Base-by-base conservation (phyloP, 2,888 invertebrate species). In the Cantharis lateralis region DNA sequence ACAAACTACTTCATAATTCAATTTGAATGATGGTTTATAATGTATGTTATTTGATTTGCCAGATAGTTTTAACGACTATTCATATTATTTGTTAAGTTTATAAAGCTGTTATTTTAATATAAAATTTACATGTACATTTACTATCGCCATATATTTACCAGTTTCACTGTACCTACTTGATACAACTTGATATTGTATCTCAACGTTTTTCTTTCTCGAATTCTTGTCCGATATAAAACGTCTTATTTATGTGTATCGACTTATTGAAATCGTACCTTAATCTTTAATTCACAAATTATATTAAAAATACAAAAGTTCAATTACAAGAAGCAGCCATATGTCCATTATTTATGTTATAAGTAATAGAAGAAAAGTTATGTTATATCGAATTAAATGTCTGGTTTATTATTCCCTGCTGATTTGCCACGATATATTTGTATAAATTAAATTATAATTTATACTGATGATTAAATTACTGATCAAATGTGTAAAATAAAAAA, bases 81-180 rank as follows among this genome's bases (percentile, higher is more conserved):
- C 78, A 74, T 74, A 80, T 78, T 80, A 80, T 79, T 78, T 71
- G 75, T 74, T 77, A 80, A 78, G 70, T 74, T 69, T 76, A 80
- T 76, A 78, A 80, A 72, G 76, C 74, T 72, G 68, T 71, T 70
- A 76, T 76, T 69, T 70, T 72, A 72, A 24, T 70, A 76, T 62
- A 76, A 72, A 76, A 76, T 76, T 76, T 76, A 76, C 76, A 76
- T 76, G 72, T 72, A 76, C 76, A 76, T 72, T 76, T 76, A 76
- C 72, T 69, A 69, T 76, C 48, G 72, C 61, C 69, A 48, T 76
- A 76, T 75, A 75, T 75, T 72, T 75, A 69, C 72, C 32, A 68
- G 62, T 64, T 70, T 70, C 62, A 62, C 24, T 63, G 63, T 72
- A 28, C n/a, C n/a, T n/a, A n/a, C 62, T 15, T 66, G 20, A 66